These are phyloP conservation scores for Therioaphis trifolii DNA, from an alignment of 2,888 invertebrate species.

Conservation along the genomic window DNA sequence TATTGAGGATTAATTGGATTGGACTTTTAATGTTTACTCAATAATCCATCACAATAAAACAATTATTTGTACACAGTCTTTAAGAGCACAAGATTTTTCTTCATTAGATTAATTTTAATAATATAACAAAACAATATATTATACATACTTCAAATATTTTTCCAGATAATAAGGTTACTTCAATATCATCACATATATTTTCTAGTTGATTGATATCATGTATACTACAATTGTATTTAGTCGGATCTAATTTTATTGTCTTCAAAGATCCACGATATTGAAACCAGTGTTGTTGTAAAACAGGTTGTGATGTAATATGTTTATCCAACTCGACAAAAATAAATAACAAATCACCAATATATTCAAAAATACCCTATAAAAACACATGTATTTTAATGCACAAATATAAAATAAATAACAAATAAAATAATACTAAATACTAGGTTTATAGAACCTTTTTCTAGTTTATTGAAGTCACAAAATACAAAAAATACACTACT, in stretches of 20 bases:
- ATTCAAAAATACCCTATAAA: slow-evolving; percentile 69
- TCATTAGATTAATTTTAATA: too few relatives aligned
- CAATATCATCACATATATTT: slow-evolving; percentile 78
- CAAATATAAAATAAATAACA: background rate
- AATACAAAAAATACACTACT: too few relatives aligned
- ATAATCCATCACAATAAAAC: too few relatives aligned
- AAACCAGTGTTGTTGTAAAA: slow-evolving; percentile 79
- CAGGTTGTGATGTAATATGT: slow-evolving; percentile 73
- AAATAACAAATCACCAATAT: slow-evolving; percentile 70
- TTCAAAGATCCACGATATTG: slow-evolving; percentile 81
- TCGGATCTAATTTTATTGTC: slow-evolving; percentile 75
- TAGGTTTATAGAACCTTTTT: too few relatives aligned
- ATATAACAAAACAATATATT: background rate
- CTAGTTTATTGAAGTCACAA: too few relatives aligned
- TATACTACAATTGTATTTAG: slow-evolving; percentile 73
- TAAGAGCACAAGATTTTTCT: too few relatives aligned
- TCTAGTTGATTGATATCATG: slow-evolving; percentile 77
- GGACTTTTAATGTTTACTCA: too few relatives aligned
- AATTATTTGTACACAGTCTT: too few relatives aligned
- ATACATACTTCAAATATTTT: slow-evolving; percentile 76
- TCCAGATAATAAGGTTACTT: slow-evolving; percentile 72
- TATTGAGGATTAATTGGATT: too few relatives aligned
- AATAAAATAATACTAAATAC: background rate
- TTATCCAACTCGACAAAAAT: slow-evolving; percentile 76
- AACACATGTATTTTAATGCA: background rate